Percentiles rank a stretch among this genome's conserved stretches.
Conservation (phyloP, 2,797 vertebrate species). For the Octomys mimax region DNA sequence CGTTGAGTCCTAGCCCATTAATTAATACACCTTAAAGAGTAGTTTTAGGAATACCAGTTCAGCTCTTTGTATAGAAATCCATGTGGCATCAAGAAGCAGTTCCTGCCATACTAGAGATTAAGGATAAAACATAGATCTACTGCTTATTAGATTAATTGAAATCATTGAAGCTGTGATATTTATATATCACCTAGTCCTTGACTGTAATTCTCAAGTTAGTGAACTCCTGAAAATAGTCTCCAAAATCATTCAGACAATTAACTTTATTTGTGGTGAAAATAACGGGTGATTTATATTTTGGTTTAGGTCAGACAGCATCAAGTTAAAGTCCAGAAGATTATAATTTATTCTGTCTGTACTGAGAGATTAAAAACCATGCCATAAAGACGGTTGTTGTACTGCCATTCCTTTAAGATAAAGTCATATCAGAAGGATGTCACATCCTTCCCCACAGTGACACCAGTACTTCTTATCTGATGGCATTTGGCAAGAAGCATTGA, state of each 20-base stretch:
- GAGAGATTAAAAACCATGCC: neutral
- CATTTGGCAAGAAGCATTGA: neutral
- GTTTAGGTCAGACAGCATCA: neutral
- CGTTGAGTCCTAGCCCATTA: too few species aligned
- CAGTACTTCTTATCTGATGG: neutral
- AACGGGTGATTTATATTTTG: conserved; percentile 21
- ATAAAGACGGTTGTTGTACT: conserved; percentile 17
- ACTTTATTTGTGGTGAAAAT: conserved; percentile 1
- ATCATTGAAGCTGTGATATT: neutral
- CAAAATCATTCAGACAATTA: neutral
- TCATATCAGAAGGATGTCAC: neutral
- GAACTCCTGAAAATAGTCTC: neutral
- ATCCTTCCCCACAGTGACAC: neutral
- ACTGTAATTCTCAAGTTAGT: neutral
- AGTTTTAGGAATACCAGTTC: conserved; percentile 35
- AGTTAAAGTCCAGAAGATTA: conserved; percentile 18
- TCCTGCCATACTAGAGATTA: neutral
- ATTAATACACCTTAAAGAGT: neutral
- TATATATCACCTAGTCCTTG: neutral
- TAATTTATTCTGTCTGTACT: conserved; percentile 21
- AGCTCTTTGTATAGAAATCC: neutral
- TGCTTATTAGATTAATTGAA: neutral
- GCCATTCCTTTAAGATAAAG: conserved; percentile 37
- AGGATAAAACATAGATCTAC: neutral
- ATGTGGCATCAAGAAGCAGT: neutral